Evolutionary conservation across 2,113 vertebrate species (phyloP).

Genomic region (Tiliqua scincoides): DNA sequence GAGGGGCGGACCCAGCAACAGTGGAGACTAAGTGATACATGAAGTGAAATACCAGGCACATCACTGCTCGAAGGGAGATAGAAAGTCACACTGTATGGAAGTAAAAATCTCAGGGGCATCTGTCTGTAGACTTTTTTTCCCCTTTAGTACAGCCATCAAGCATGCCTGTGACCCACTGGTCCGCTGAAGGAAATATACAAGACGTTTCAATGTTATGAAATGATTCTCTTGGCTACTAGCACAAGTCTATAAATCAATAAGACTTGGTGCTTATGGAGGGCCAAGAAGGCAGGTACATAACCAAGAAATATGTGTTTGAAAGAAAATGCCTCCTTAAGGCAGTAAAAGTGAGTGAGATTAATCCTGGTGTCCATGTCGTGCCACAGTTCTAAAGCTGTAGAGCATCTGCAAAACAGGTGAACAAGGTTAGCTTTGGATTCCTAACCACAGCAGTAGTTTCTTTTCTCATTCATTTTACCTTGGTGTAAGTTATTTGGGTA

Average conservation of each 20-base stretch:
- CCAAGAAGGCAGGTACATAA: background rate
- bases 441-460: background rate
- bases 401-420: background rate
- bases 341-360: background rate
- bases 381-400: background rate
- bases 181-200: background rate
- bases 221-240: background rate
- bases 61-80: background rate
- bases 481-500: background rate
- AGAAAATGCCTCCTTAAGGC: background rate
- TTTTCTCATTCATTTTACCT: background rate
- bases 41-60: background rate
- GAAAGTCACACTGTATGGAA: background rate
- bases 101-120: background rate
- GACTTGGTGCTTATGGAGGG: background rate
- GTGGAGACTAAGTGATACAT: background rate
- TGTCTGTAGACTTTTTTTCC: background rate
- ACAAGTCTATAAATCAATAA: background rate
- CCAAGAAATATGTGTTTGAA: background rate
- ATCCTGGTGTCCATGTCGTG: background rate
- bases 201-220: background rate
- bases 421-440: background rate
- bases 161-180: background rate
- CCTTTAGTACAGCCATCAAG: background rate
- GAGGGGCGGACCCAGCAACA: background rate